Base-by-base conservation (phyloP, 2,797 vertebrate genomes). In the Poeciliopsis paucimaculata region DNA sequence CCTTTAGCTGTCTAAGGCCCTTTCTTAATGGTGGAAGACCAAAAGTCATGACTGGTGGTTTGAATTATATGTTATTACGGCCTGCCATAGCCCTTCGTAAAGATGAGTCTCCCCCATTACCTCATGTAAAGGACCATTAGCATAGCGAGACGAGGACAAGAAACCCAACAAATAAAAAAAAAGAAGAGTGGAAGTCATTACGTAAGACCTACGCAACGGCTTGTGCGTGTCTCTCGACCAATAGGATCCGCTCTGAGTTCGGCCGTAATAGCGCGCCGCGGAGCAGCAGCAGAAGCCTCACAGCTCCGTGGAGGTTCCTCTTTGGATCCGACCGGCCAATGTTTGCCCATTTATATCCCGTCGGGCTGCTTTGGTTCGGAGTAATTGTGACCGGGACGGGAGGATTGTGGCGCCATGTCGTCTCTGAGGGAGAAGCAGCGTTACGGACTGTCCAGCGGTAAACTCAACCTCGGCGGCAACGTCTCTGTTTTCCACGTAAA, bases 401-500 rank as follows among this genome's bases (percentile, higher is more conserved):
- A 55, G 31, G 4, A 8, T 26, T 5, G 23, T 6, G 75, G 80
- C 91, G 94, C 95, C 86, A 98, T 97, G 97, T 95, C 96, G 95
- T 94, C 91, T 88, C 95, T 98, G 86, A 93, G 94, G 95, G 96
- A 97, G 94, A 94, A 92, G 89, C 95, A 92, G 94, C 94, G 95
- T 87, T 98, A 97, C 92, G 96, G 96, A 82, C 94, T 98, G 94
- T 97, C 96, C 90, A 93, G 95, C 91, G 96, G 96, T 6, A 94
- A 94, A 84, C 94, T 96, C 82, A 93, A 88, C 94, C 91, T 90
- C 84, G 96, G 95, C 83, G 94, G 90, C 31, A 95, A 95, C 89
- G 82, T 97, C 91, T 98, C 97, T 1, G 96, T 98, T 82, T 96
- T 97, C 86, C 97, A 98, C 80, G 97, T 98, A 87, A 98, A 97